Percentiles rank a stretch among this genome's conserved stretches.
Conservation (phyloP, 2,113 vertebrate species). For the Mellivora capensis region DNA sequence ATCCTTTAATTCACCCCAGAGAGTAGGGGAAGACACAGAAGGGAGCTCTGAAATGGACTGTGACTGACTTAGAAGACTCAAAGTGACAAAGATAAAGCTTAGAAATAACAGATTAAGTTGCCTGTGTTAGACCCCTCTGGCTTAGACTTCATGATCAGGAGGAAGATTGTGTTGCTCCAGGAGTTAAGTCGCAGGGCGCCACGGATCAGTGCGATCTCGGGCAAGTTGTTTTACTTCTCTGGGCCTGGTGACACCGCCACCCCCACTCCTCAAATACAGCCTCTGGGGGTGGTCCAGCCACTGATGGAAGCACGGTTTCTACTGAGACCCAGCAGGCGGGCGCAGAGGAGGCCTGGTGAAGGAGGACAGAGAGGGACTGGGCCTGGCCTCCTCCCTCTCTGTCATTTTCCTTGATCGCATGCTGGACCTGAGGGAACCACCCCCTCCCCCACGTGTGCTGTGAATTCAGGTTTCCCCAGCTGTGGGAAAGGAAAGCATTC, state of each 20-base stretch:
- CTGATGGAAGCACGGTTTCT: neutral
- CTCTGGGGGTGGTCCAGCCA: neutral
- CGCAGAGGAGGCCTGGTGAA: neutral
- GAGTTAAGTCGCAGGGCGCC: neutral
- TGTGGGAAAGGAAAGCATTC: neutral
- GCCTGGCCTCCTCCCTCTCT: neutral
- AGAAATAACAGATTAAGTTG: neutral
- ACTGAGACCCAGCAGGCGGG: fast-evolving
- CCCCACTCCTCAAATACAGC: neutral
- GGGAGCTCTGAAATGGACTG: neutral
- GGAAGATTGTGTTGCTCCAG: neutral
- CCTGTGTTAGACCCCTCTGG: neutral
- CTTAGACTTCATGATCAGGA: neutral
- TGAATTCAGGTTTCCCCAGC: neutral
- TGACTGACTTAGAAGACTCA: neutral
- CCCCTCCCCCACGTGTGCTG: too few species aligned
- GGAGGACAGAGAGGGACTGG: neutral
- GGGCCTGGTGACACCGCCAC: neutral
- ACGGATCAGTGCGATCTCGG: neutral
- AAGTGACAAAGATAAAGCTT: neutral
- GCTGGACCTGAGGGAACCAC: neutral
- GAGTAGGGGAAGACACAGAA: neutral
- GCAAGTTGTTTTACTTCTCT: neutral
- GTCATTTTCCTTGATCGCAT: neutral
- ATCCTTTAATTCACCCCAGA: neutral